These are phyloP conservation scores for Vombatus ursinus DNA, from an alignment of 2,113 vertebrate species.

Conservation along the genomic window DNA sequence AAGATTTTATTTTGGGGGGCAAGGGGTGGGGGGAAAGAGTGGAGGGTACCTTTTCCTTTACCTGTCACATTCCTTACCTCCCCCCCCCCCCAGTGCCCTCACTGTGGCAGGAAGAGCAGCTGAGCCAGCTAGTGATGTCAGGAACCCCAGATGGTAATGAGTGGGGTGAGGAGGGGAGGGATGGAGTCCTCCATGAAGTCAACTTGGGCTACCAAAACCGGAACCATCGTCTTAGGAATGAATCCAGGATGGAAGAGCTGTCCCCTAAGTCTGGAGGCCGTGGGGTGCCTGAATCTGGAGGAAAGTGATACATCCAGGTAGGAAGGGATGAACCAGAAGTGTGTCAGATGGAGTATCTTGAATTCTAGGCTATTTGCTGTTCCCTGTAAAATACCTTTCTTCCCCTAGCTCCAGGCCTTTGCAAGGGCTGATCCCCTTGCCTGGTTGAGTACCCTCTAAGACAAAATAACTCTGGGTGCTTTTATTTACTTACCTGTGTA, in stretches of 20 bases:
- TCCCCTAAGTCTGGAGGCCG: slow-evolving; percentile 34
- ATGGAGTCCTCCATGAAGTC: slow-evolving; percentile 35
- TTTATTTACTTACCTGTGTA: not conserved
- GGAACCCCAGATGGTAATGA: not conserved
- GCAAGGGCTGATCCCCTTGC: not conserved
- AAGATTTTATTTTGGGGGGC: slow-evolving; percentile 79
- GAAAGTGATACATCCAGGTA: not conserved
- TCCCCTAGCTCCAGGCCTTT: not conserved
- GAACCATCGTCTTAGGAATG: slow-evolving; percentile 82
- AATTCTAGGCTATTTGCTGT: not conserved
- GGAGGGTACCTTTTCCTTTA: not conserved
- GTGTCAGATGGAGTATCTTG: not conserved
- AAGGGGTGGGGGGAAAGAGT: not conserved
- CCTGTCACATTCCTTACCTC: not conserved
- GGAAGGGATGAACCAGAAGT: not conserved
- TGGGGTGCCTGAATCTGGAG: slow-evolving; percentile 49
- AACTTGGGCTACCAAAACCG: slow-evolving; percentile 69
- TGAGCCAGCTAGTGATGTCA: not conserved
- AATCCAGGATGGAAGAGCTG: slow-evolving; percentile 69
- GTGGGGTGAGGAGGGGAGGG: not conserved
- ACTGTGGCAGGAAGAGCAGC: not conserved
- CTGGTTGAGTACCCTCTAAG: no score
- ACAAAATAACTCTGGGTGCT: not conserved
- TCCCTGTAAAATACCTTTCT: not conserved
- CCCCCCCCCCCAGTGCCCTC: not conserved